A percentile compares a stretch with the other conserved stretches of the same genome.
These are phyloP conservation scores for Hofmannophila pseudospretella DNA, from an alignment of 2,888 invertebrate genomes.

Conservation along the genomic window DNA sequence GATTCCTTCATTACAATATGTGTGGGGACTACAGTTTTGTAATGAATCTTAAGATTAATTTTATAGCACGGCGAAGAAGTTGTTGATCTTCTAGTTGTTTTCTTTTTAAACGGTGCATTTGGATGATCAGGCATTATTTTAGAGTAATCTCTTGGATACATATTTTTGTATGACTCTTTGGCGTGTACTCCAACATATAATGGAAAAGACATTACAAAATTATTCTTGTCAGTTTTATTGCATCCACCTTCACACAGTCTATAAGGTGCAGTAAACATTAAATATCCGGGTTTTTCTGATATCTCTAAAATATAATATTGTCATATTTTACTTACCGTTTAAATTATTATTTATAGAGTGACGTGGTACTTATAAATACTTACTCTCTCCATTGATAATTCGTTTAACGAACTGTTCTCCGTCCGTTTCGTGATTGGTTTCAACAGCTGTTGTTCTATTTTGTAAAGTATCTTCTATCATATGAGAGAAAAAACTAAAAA, in stretches of 20 bases:
- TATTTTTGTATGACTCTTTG: slow-evolving; percentile 23
- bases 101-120: slow-evolving; percentile 35
- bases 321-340: background rate
- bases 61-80: slow-evolving; percentile 21
- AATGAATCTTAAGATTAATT: background rate
- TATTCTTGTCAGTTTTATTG: slow-evolving; percentile 18
- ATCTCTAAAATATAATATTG: slow-evolving; percentile 42
- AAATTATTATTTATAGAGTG: too few relatives aligned
- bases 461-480: slow-evolving; percentile 21
- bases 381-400: slow-evolving; percentile 39
- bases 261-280: slow-evolving; percentile 60
- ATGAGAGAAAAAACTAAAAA: slow-evolving; percentile 29
- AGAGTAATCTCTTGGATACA: slow-evolving; percentile 32
- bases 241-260: slow-evolving; percentile 47
- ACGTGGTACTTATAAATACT: slow-evolving; percentile 30
- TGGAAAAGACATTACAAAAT: slow-evolving; percentile 46
- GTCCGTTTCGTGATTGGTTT: slow-evolving; percentile 23
- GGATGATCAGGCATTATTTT: slow-evolving; percentile 16
- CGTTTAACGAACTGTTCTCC: slow-evolving; percentile 36
- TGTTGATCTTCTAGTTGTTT: slow-evolving; percentile 20
- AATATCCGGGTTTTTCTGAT: slow-evolving; percentile 27
- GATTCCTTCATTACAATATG: background rate
- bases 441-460: slow-evolving; percentile 18
- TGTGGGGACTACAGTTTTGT: background rate
- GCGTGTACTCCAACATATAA: slow-evolving; percentile 41